A percentile compares a stretch with the other conserved stretches of the same genome.
Conservation (phyloP, 2,113 vertebrate species). For the Pseudorasbora parva region DNA sequence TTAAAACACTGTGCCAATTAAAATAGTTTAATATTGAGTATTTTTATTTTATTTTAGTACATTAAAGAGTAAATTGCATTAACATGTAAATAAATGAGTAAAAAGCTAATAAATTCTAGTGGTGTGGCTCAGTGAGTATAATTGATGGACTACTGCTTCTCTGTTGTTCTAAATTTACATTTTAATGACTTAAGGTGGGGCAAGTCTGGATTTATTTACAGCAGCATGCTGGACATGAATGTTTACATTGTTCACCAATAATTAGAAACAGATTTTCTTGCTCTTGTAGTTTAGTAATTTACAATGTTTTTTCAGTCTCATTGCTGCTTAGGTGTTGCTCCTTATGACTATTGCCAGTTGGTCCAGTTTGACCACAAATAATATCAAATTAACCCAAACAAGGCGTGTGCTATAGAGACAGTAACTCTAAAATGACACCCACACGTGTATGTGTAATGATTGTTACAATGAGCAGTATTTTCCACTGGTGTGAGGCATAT, state of each 20-base stretch:
- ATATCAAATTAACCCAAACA: not conserved
- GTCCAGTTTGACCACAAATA: constrained; percentile 41
- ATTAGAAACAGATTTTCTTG: constrained; percentile 19
- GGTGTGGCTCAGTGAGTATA: not conserved
- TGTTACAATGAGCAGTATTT: constrained; percentile 4
- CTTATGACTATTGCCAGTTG: constrained; percentile 4
- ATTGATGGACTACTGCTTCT: constrained; percentile 2
- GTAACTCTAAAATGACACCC: constrained; percentile 10
- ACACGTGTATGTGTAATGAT: not conserved
- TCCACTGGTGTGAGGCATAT: constrained; percentile 15
- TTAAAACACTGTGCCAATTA: constrained; percentile 5
- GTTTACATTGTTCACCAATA: constrained; percentile 34
- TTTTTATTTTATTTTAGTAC: not conserved
- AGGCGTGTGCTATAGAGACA: constrained; percentile 34
- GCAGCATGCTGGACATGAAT: not conserved
- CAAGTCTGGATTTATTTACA: constrained; percentile 2
- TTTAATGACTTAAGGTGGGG: constrained; percentile 29
- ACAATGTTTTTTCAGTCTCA: not conserved
- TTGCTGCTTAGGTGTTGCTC: constrained; percentile 24
- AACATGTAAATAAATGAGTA: not conserved
- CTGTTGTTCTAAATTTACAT: constrained; percentile 6
- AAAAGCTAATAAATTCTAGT: not conserved
- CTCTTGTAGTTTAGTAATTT: not conserved
- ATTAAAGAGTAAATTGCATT: not conserved
- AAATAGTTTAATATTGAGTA: not conserved